Base-by-base conservation (phyloP, 2,888 invertebrate species). In the Limnephilus auricula region DNA sequence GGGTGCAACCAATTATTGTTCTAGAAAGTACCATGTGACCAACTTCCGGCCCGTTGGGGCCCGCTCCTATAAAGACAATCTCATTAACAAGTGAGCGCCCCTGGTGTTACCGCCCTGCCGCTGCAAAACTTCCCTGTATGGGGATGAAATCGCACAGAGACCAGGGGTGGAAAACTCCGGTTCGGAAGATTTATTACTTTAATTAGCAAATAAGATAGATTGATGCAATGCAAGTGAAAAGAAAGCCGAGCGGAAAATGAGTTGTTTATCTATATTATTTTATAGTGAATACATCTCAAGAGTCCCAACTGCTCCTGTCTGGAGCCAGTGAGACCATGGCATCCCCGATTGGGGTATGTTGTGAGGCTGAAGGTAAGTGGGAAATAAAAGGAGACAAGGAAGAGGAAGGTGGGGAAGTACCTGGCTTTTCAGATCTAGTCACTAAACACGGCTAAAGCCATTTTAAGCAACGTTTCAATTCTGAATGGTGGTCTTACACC, bases 51-150 rank as follows among this genome's bases (percentile, higher is more conserved):
- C 82, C 15, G 80, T 15, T 31, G 15, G 31, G 80, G 80, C 32
- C 9, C 34, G 31, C 13, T 82, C 82, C 32, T 50, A 3, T 30
- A 34, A 37, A 82, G 82, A 82, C 32, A 82, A 82, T 82, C 82
- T 82, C 82, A 82, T 82, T 82, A 82, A 34, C 82, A 25, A 82
- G 82, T 82, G 82, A 32, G 32, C 34, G 25, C 34, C 82, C 65
- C 65, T 65, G 82, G 32, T 18, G 34, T 32, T 9, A 82, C 32
- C 32, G 25, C 25, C 18, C 34, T n/a, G 80, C 34, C 40, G 40
- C 40, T 5, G 82, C 32, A 82, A 82, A 82, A 82, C 82, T 82
- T 37, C 82, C 18, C 82, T 32, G 32, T 82, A 32, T 13, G 2
- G 80, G 12, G 80, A 80, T 15, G 32, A 32, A 30, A 80, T 80